These are phyloP conservation scores for Archocentrus centrarchus DNA, from an alignment of 2,113 vertebrate genomes.

Conservation along the genomic window DNA sequence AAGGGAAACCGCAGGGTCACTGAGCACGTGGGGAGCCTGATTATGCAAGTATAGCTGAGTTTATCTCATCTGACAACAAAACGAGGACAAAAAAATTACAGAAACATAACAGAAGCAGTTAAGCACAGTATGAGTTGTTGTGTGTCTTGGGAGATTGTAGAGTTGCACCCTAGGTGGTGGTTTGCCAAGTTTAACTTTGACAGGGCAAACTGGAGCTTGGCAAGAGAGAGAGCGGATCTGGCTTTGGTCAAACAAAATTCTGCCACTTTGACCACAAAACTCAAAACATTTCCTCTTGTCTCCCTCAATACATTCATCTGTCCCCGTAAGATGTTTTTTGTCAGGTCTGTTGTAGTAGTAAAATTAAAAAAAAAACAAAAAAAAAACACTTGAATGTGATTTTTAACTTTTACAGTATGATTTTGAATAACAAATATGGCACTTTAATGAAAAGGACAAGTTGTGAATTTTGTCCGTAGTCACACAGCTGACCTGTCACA, in stretches of 20 bases:
- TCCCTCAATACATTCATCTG: not conserved
- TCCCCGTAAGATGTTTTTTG: not conserved
- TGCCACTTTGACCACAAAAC: constrained; percentile 5
- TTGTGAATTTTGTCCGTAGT: not conserved
- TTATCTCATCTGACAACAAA: not conserved
- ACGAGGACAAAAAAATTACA: not conserved
- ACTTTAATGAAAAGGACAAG: not conserved
- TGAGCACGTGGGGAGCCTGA: not conserved
- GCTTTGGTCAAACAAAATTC: not conserved
- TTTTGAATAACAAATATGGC: too few species aligned
- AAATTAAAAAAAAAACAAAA: not conserved
- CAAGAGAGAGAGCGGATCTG: not conserved
- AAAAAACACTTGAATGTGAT: not conserved
- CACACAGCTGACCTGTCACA: not conserved
- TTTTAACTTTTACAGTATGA: too few species aligned
- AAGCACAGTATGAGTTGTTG: not conserved
- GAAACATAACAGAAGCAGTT: not conserved
- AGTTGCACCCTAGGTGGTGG: not conserved
- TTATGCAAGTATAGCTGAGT: not conserved
- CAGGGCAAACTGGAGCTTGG: not conserved
- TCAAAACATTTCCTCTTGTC: not conserved
- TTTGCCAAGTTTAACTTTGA: constrained; percentile 6
- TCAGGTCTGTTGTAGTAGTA: not conserved
- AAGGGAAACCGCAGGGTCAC: not conserved
- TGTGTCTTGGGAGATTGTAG: not conserved